Evolutionary conservation across 2,888 invertebrate species (phyloP).

Genomic region (Amblyjoppa fuscipennis): DNA sequence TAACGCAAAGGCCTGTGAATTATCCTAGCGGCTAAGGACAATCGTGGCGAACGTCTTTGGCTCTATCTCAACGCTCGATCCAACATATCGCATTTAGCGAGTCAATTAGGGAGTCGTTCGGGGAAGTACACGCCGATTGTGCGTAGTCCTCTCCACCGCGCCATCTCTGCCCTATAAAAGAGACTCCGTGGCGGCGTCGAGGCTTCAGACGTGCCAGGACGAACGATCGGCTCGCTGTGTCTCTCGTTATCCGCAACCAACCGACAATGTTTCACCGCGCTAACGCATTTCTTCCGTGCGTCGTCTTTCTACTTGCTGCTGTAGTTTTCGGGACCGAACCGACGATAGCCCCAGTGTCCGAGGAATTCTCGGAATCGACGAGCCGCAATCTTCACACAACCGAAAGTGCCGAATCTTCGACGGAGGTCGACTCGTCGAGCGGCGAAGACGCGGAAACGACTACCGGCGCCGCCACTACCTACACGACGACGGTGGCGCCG

Average conservation of each 20-base stretch:
- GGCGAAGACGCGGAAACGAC: constrained; percentile 38
- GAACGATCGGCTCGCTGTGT: not conserved
- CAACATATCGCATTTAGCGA: constrained; percentile 61
- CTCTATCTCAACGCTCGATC: not conserved
- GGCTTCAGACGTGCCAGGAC: constrained; percentile 54
- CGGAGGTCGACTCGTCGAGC: constrained; percentile 12
- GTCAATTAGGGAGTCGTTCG: constrained; percentile 66
- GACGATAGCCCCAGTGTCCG: constrained; percentile 22
- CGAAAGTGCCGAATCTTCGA: constrained; percentile 8
- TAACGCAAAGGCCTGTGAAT: not conserved
- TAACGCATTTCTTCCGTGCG: not conserved
- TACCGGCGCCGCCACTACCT: constrained; percentile 50
- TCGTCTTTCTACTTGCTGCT: constrained; percentile 11
- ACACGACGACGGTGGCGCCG: constrained; percentile 6
- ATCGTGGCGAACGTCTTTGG: not conserved
- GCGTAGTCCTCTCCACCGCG: constrained; percentile 2
- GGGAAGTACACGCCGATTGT: constrained; percentile 55
- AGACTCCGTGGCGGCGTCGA: constrained; percentile 1
- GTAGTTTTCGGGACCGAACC: not conserved
- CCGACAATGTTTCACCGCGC: constrained; percentile 16
- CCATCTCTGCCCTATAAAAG: constrained; percentile 49
- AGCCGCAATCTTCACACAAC: constrained; percentile 4
- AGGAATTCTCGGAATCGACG: not conserved
- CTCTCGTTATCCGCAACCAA: not conserved
- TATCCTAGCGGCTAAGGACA: constrained; percentile 8